These are phyloP conservation scores for Sapayoa aenigma DNA, from an alignment of 2,113 vertebrate genomes.

Conservation along the genomic window DNA sequence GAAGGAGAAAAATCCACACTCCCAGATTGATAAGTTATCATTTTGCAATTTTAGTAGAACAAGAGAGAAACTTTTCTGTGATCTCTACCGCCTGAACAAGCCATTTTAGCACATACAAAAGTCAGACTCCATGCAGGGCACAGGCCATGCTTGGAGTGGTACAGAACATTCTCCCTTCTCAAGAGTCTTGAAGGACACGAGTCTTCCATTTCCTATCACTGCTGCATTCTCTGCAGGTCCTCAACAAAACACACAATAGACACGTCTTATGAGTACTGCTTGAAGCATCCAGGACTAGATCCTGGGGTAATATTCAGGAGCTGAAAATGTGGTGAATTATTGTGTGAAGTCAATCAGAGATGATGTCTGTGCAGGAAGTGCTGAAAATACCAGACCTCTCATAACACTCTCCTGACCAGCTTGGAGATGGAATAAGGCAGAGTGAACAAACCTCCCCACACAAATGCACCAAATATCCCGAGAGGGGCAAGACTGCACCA, in stretches of 20 bases:
- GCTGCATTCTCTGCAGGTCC: background rate
- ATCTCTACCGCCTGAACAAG: background rate
- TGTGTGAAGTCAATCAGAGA: background rate
- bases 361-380: background rate
- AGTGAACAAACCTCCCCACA: background rate
- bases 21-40: background rate
- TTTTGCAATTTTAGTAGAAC: constrained; percentile 19
- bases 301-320: background rate
- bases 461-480: background rate
- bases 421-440: background rate
- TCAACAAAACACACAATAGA: background rate
- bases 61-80: constrained; percentile 10
- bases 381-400: background rate
- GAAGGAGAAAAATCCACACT: constrained; percentile 20
- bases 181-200: background rate
- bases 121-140: background rate
- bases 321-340: background rate
- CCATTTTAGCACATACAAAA: background rate
- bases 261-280: background rate
- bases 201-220: background rate
- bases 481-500: background rate
- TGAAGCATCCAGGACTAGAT: background rate
- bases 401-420: background rate
- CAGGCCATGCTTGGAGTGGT: background rate
- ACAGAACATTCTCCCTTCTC: background rate